phyloP scores from a whole-genome alignment of 2,888 invertebrate species.

The Dendrolimus pini region DNA sequence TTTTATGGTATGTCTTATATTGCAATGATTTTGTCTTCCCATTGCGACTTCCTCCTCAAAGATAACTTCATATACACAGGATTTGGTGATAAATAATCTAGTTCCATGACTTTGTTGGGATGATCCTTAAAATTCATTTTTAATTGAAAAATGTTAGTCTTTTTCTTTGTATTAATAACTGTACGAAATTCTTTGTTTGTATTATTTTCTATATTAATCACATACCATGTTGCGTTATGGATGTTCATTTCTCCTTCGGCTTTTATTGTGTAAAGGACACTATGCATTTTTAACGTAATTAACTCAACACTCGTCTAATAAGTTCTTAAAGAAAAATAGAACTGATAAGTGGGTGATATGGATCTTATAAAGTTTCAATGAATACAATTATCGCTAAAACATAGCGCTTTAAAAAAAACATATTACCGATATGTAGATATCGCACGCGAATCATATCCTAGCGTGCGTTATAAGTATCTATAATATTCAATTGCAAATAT shows the following conservation, averaged over 20 bases:
- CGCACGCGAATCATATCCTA: no score
- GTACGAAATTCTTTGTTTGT: constrained; percentile 51
- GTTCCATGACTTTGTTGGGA: constrained; percentile 59
- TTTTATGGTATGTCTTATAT: constrained; percentile 58
- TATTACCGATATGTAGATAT: no score
- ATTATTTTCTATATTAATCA: constrained; percentile 51
- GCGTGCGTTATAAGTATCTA: no score
- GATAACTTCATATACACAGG: constrained; percentile 58
- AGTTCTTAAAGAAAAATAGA: no score
- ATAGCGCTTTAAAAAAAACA: no score
- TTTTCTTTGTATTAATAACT: constrained; percentile 33
- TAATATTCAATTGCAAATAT: no score
- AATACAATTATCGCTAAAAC: no score
- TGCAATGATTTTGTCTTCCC: constrained; percentile 59
- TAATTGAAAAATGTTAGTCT: constrained; percentile 46
- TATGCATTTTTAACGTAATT: constrained; percentile 7
- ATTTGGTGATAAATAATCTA: constrained; percentile 53
- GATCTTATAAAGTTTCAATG: no score
- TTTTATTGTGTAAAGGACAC: constrained; percentile 47
- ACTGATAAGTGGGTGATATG: no score
- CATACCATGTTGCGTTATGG: constrained; percentile 59
- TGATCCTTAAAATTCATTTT: constrained; percentile 63
- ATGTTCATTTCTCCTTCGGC: constrained; percentile 61
- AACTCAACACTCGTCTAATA: no score
- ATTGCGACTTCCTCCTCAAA: constrained; percentile 53